A percentile compares a stretch with the other conserved stretches of the same genome.
Evolutionary conservation across 1,140 invertebrate genomes (phyloP).

Genomic region (Bombus impatiens): DNA sequence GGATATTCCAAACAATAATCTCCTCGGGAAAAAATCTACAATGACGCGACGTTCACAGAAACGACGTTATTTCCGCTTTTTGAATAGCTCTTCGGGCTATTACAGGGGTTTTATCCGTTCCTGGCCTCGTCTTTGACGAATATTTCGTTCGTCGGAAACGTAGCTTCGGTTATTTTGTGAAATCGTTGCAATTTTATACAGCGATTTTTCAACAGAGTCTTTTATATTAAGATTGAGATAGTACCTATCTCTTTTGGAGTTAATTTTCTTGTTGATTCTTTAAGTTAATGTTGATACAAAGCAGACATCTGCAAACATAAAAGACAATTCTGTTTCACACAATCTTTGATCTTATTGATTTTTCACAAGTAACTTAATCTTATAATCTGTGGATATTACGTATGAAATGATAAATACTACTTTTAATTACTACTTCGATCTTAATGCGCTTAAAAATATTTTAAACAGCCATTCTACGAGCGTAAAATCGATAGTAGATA

Average conservation of each 20-base stretch:
- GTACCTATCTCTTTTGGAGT: too few species aligned
- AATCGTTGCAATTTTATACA: not conserved
- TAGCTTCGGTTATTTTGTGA: not conserved
- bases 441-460: too few species aligned
- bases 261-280: too few species aligned
- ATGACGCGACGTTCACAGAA: not conserved
- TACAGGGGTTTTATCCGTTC: not conserved
- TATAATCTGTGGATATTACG: too few species aligned
- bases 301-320: not conserved
- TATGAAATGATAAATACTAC: too few species aligned
- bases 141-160: not conserved
- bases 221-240: not conserved
- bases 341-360: not conserved
- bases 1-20: slow-evolving; percentile 4
- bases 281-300: too few species aligned
- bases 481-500: too few species aligned
- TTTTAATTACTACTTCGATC: too few species aligned
- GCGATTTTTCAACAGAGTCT: not conserved
- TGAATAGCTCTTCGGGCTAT: not conserved
- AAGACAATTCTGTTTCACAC: not conserved
- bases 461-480: too few species aligned
- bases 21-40: not conserved
- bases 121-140: not conserved
- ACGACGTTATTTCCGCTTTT: not conserved
- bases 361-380: not conserved